A percentile compares a stretch with the other conserved stretches of the same genome.
Evolutionary conservation across 2,113 vertebrate species (phyloP).

Genomic region (Xiphophorus couchianus): DNA sequence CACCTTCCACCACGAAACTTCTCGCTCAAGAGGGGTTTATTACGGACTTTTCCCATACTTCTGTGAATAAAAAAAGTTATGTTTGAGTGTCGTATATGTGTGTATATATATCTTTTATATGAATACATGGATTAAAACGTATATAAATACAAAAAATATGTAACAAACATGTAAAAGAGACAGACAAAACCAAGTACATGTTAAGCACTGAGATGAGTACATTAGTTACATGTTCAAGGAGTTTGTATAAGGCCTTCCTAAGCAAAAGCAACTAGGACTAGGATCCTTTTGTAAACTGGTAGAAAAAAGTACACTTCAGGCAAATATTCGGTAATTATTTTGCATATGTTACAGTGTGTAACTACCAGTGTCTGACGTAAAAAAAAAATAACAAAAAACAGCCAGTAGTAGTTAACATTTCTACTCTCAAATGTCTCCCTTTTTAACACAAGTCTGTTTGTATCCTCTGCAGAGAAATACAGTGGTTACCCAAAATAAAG

Average conservation of each 20-base stretch:
- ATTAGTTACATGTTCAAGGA: constrained; percentile 39
- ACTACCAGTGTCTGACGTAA: constrained; percentile 43
- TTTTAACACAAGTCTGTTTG: constrained; percentile 62
- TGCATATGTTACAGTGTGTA: constrained; percentile 58
- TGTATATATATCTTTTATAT: constrained; percentile 65
- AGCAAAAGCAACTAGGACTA: constrained; percentile 15
- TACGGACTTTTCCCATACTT: constrained; percentile 55
- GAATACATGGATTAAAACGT: constrained; percentile 73
- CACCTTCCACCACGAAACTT: constrained; percentile 48
- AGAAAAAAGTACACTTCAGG: constrained; percentile 27
- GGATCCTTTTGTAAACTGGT: constrained; percentile 26
- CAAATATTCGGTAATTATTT: constrained; percentile 45
- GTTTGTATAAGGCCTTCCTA: constrained; percentile 63
- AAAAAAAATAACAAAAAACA: constrained; percentile 3
- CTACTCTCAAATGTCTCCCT: constrained; percentile 66
- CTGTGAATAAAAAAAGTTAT: constrained; percentile 41
- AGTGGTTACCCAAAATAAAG: constrained; percentile 8
- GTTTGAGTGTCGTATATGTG: constrained; percentile 21
- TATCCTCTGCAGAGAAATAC: constrained; percentile 47
- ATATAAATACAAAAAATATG: constrained; percentile 74
- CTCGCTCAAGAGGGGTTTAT: constrained; percentile 71
- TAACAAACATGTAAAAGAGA: constrained; percentile 54
- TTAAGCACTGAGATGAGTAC: constrained; percentile 70
- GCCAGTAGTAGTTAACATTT: constrained; percentile 47
- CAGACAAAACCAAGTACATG: constrained; percentile 43